Base-by-base conservation (phyloP, 2,797 vertebrate species). In the Anguilla megastoma region DNA sequence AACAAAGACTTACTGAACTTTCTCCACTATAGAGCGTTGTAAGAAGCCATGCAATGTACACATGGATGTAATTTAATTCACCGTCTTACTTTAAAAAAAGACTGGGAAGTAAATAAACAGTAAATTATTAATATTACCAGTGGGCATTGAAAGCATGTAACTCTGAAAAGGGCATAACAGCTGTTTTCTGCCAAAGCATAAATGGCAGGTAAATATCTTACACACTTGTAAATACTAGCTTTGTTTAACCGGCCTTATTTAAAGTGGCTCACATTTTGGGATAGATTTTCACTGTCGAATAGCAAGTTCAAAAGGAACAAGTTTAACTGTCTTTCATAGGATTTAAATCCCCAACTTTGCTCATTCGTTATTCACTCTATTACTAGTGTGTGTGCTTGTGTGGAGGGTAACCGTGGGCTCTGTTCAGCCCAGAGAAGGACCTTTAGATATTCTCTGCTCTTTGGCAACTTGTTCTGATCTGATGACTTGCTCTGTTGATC, bases 1-100 rank as follows among this genome's bases (percentile, higher is more conserved):
- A 33, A 74, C 27, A 10, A 33, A 74, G 33, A 36, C 14, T 5
- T 18, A 41, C 36, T 41, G 36, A 79, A 41, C 74, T 18, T 79
- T 18, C 27, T 30, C 71, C 9, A 66, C 63, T 27, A 66, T 24
- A 63, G 7, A 30, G n/a, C 14, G 36, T 21, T 21, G 5, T 80
- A 0, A 48, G 18, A 41, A 21, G 41, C 12, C 36, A 24, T 80
- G 24, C 36, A 80, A 45, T 33, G n/a, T 12, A 10, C 36, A 74
- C 0, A 74, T 74, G 71, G 66, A 69, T 3, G 21, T n/a, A 8
- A 24, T 21, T 8, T 69, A 6, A 69, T 69, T 69, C 0, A 24
- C 24, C 63, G n/a, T n/a, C 63, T 36, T 85, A 54, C 79, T 84
- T 60, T 16, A 27, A 36, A 89, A 87, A 85, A 12, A n/a, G 54